Percentiles rank a stretch among this genome's conserved stretches.
Conservation (phyloP, 1,140 invertebrate genomes). For the Geopemphigus sp. region DNA sequence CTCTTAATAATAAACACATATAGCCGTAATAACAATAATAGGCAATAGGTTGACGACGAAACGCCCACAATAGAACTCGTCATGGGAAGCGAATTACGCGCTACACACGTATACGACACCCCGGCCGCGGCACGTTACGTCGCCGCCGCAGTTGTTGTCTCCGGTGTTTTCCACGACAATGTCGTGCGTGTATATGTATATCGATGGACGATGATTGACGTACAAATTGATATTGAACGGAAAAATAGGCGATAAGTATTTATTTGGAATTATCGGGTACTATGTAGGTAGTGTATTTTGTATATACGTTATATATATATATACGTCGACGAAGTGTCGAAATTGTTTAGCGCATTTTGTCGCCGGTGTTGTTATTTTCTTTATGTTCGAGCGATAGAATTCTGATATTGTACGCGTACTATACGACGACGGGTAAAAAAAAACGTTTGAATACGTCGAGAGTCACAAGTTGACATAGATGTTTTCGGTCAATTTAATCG, state of each 20-base stretch:
- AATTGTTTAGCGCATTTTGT: not conserved
- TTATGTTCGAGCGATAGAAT: too few relatives aligned
- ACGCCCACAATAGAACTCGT: slow-evolving; percentile 43
- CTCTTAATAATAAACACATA: slow-evolving; percentile 40
- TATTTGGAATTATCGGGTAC: not conserved
- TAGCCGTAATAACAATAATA: not conserved
- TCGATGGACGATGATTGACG: slow-evolving; percentile 31
- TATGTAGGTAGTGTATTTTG: too few relatives aligned
- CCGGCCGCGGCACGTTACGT: not conserved
- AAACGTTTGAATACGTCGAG: too few relatives aligned
- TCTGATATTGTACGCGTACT: too few relatives aligned
- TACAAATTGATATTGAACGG: slow-evolving; percentile 17
- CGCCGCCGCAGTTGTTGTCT: too few relatives aligned
- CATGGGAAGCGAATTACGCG: slow-evolving; percentile 45
- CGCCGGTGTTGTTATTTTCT: not conserved
- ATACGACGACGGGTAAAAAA: too few relatives aligned
- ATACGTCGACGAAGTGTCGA: not conserved
- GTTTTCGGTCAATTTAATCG: too few relatives aligned
- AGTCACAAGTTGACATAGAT: too few relatives aligned
- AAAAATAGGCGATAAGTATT: slow-evolving; percentile 23
- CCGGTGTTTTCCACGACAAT: slow-evolving; percentile 26
- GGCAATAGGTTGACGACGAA: slow-evolving; percentile 17
- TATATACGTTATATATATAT: not conserved
- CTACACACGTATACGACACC: slow-evolving; percentile 31
- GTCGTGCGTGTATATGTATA: not conserved